Evolutionary conservation across 2,888 invertebrate species (phyloP).

Genomic region (Ferdinandea cuprea): DNA sequence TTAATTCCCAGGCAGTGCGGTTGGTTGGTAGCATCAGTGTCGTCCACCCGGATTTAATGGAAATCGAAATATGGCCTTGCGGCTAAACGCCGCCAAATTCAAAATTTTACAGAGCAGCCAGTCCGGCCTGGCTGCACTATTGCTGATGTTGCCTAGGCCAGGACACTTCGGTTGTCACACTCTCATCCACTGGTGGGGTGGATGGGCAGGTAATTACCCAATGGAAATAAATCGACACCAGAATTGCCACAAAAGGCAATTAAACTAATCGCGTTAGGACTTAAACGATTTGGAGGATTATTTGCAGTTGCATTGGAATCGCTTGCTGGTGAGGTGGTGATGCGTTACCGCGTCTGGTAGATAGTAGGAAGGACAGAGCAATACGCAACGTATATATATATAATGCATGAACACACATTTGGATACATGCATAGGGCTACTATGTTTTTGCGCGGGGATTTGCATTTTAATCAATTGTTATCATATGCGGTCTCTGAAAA

Average conservation of each 20-base stretch:
- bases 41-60: slow-evolving; percentile 66
- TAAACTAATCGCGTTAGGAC: slow-evolving; percentile 83
- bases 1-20: slow-evolving; percentile 80
- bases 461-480: slow-evolving; percentile 64
- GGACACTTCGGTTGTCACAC: slow-evolving; percentile 67
- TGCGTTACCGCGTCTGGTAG: slow-evolving; percentile 35
- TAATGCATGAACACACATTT: neutral
- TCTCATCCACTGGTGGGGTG: slow-evolving; percentile 39
- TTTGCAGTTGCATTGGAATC: slow-evolving; percentile 71
- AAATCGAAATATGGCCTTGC: slow-evolving; percentile 74
- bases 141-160: slow-evolving; percentile 60
- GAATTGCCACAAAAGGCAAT: slow-evolving; percentile 80
- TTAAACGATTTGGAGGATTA: slow-evolving; percentile 78
- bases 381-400: neutral
- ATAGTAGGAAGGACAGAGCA: slow-evolving; percentile 5
- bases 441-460: slow-evolving; percentile 41
- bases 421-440: neutral
- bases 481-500: slow-evolving; percentile 19
- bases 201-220: slow-evolving; percentile 75
- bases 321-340: slow-evolving; percentile 55
- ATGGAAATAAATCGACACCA: slow-evolving; percentile 77
- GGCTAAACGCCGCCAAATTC: slow-evolving; percentile 72
- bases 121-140: slow-evolving; percentile 41
- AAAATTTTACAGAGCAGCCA: slow-evolving; percentile 53
- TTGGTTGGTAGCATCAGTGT: slow-evolving; percentile 51